Evolutionary conservation across 2,888 invertebrate species (phyloP).

Genomic region (Blastobasis adustella): DNA sequence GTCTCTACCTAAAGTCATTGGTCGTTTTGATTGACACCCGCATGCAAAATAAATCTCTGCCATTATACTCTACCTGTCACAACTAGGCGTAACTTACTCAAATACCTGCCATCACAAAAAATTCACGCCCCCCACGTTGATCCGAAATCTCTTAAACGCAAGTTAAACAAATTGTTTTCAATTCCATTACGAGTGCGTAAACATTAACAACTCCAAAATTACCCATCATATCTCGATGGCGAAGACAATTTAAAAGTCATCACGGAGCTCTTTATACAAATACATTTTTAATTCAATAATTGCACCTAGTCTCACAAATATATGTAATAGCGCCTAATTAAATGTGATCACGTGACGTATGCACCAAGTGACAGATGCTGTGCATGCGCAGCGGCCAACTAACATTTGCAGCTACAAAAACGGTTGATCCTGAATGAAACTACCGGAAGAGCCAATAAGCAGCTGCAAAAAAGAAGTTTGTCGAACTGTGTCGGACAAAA

Average conservation of each 20-base stretch:
- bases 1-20: too few species aligned
- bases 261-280: constrained; percentile 52
- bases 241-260: constrained; percentile 56
- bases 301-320: constrained; percentile 41
- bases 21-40: too few species aligned
- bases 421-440: too few species aligned
- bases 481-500: constrained; percentile 2
- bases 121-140: neutral
- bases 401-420: too few species aligned
- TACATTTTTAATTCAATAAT: constrained; percentile 70
- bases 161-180: neutral
- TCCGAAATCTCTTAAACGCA: neutral
- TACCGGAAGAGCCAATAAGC: too few species aligned
- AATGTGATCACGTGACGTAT: constrained; percentile 69
- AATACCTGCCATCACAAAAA: neutral
- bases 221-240: constrained; percentile 8
- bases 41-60: too few species aligned
- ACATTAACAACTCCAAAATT: neutral
- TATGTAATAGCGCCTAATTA: constrained; percentile 49
- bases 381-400: neutral
- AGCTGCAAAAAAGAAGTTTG: neutral
- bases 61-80: too few species aligned
- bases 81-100: too few species aligned
- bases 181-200: neutral
- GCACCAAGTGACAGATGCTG: constrained; percentile 60